A percentile compares a stretch with the other conserved stretches of the same genome.
phyloP scores from a whole-genome alignment of 1,140 invertebrate genomes.

The Polyergus mexicanus region DNA sequence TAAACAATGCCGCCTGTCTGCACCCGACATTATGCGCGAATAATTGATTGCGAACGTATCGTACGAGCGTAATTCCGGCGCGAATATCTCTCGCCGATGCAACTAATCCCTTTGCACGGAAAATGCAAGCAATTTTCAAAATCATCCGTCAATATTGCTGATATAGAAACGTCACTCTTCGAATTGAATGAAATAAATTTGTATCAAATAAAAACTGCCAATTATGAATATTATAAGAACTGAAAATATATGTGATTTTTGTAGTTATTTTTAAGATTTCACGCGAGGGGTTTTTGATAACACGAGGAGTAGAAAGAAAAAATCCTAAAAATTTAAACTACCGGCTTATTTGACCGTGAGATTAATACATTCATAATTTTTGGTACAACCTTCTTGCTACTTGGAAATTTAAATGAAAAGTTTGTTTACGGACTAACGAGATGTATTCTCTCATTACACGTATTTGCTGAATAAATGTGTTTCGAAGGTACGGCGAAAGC shows the following conservation, averaged over 20 bases:
- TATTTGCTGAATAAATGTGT: constrained; percentile 8
- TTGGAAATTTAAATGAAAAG: not conserved
- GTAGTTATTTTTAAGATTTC: not conserved
- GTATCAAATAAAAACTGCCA: too few species aligned
- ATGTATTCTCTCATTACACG: not conserved
- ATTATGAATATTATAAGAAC: not conserved
- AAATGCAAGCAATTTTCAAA: constrained; percentile 17
- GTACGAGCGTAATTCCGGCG: constrained; percentile 48
- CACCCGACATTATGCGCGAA: constrained; percentile 50
- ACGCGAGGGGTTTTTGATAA: not conserved
- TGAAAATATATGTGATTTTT: not conserved
- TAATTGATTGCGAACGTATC: constrained; percentile 53
- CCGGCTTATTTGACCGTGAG: not conserved
- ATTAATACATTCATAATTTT: not conserved
- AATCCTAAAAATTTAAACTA: not conserved
- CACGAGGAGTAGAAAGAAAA: too few species aligned
- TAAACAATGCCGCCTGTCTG: constrained; percentile 41
- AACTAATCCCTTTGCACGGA: not conserved
- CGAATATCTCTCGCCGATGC: not conserved
- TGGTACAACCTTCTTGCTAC: not conserved
- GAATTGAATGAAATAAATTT: too few species aligned
- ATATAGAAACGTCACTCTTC: too few species aligned
- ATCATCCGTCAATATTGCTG: not conserved
- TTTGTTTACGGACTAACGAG: not conserved
- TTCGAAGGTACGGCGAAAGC: not conserved